phyloP scores from a whole-genome alignment of 2,797 vertebrate species.

The Zalophus californianus region DNA sequence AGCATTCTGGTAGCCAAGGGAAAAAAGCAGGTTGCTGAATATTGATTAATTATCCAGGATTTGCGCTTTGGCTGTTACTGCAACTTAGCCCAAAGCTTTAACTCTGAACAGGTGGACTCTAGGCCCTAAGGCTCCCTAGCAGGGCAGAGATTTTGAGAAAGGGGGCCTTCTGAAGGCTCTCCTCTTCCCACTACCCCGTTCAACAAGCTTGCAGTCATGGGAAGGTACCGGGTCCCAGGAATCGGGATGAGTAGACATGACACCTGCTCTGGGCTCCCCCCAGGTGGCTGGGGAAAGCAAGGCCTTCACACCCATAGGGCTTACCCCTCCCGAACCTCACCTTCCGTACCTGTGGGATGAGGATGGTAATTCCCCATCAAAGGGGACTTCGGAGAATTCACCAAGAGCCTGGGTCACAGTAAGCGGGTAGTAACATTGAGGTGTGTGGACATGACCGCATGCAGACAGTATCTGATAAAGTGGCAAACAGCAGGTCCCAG shows the following conservation, averaged over 20 bases:
- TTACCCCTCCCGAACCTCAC: neutral
- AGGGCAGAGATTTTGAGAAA: neutral
- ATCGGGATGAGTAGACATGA: too few species aligned
- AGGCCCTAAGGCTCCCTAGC: neutral
- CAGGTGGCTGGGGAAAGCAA: neutral
- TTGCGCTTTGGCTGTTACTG: neutral
- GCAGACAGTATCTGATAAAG: neutral
- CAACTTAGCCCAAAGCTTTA: neutral
- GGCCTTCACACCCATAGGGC: neutral
- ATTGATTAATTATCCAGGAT: neutral
- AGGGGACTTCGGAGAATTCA: neutral
- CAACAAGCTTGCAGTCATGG: neutral
- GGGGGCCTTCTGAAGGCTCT: neutral
- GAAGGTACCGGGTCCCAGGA: neutral
- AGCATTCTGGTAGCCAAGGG: neutral
- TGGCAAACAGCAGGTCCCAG: too few species aligned
- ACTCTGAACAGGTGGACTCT: neutral
- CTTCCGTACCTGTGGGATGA: neutral
- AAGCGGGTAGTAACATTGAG: neutral
- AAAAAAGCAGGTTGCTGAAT: neutral
- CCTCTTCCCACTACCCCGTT: neutral
- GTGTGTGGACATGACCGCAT: fast-evolving
- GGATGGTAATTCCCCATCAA: neutral
- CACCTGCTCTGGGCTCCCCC: neutral
- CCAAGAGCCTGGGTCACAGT: neutral